These are phyloP conservation scores for Goniozus legneri DNA, from an alignment of 1,140 invertebrate species.

Conservation along the genomic window DNA sequence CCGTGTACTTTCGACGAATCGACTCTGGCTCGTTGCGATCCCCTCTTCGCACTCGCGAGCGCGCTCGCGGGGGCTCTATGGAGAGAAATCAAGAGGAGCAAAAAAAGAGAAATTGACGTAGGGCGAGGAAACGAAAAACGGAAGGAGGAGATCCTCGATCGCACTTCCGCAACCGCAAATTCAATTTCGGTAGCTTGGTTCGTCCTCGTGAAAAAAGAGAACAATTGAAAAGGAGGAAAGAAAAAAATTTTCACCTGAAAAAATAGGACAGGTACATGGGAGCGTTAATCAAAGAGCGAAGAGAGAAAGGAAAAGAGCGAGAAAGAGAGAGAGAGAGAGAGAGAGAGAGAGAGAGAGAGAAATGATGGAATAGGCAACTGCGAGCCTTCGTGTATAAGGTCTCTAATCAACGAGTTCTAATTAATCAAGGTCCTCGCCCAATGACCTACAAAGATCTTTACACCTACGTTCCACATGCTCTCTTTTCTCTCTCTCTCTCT, in stretches of 20 bases:
- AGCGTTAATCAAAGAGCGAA: conserved; percentile 23
- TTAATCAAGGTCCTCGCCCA: conserved; percentile 21
- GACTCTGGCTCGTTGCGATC: too few species aligned
- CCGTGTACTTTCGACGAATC: conserved; percentile 26
- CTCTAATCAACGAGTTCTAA: conserved; percentile 28
- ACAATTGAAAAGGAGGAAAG: too few species aligned
- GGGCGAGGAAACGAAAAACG: neutral
- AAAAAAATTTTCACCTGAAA: neutral
- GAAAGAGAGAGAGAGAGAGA: too few species aligned
- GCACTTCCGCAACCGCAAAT: conserved; percentile 21
- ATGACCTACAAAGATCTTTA: conserved; percentile 1
- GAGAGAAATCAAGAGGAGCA: neutral
- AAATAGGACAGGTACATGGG: conserved; percentile 6
- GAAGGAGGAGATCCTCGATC: conserved; percentile 14
- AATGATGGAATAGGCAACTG: conserved; percentile 3
- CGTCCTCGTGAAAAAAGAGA: too few species aligned
- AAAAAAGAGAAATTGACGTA: conserved; percentile 1
- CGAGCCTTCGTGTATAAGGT: conserved; percentile 13
- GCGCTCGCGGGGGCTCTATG: too few species aligned
- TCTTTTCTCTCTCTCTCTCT: neutral
- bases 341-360: too few species aligned
- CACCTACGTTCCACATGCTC: neutral
- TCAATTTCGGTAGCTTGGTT: conserved; percentile 15
- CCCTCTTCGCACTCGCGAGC: too few species aligned
- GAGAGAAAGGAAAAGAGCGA: neutral